Conservation (phyloP, 2,113 vertebrate species). For the Platysteira castanea region DNA sequence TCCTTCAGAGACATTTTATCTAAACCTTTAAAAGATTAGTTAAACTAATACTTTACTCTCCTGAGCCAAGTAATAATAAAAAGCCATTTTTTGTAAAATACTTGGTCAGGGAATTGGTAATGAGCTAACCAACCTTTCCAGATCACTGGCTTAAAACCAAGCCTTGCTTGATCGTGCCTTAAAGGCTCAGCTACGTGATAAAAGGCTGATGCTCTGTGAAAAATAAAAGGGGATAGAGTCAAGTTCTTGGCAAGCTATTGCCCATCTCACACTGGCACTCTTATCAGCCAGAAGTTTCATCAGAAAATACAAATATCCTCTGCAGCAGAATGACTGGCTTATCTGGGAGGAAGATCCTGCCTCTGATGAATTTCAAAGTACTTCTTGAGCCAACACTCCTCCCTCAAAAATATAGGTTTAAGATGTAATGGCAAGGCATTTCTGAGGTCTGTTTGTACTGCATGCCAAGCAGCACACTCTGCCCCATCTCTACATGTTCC, state of each 20-base stretch:
- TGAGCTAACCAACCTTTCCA: background rate
- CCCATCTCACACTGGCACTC: background rate
- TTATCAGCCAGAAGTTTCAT: constrained; percentile 8
- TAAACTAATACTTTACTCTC: constrained; percentile 9
- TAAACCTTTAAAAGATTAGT: constrained; percentile 13
- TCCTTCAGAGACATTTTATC: constrained; percentile 45
- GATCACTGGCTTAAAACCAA: constrained; percentile 24
- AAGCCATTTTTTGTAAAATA: background rate
- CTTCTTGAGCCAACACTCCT: background rate
- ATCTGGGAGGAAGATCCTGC: constrained; percentile 28
- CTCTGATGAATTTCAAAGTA: constrained; percentile 6
- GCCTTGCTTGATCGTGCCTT: background rate
- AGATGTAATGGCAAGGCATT: background rate
- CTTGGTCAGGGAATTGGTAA: background rate
- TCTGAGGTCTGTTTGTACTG: background rate
- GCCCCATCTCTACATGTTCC: background rate
- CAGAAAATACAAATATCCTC: constrained; percentile 41
- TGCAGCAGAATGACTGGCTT: background rate
- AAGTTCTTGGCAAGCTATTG: background rate
- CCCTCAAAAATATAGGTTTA: background rate
- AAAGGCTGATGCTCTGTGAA: background rate
- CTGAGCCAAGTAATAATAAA: constrained; percentile 4
- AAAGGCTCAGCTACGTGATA: background rate
- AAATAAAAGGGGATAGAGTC: background rate
- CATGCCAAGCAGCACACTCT: background rate